Conservation (phyloP, 2,797 vertebrate species). For the Sebastes vulpes region DNA sequence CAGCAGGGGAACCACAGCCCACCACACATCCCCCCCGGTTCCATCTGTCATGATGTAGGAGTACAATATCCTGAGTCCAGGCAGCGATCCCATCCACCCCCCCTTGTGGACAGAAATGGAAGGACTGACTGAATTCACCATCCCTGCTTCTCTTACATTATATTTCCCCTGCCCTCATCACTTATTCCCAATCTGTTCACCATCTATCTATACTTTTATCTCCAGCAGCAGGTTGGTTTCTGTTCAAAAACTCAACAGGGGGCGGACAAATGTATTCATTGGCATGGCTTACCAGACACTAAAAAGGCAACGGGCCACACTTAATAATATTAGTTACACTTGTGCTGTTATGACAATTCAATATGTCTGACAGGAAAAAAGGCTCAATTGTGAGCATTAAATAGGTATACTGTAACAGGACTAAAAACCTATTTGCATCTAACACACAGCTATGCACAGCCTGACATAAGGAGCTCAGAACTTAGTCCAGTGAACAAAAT, state of each 20-base stretch:
- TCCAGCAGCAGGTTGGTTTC: neutral
- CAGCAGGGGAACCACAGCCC: slow-evolving; percentile 15
- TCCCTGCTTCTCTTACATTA: neutral
- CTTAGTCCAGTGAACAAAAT: too few relatives aligned
- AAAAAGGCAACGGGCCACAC: too few relatives aligned
- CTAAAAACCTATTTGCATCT: too few relatives aligned
- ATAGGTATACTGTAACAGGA: too few relatives aligned
- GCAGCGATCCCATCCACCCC: slow-evolving; percentile 8
- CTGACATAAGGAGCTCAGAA: too few relatives aligned
- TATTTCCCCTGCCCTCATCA: neutral
- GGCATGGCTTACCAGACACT: too few relatives aligned
- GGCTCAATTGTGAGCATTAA: too few relatives aligned
- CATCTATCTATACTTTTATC: slow-evolving; percentile 12
- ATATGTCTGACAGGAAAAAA: too few relatives aligned
- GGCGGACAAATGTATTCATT: accelerated
- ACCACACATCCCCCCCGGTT: neutral
- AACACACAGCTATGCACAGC: too few relatives aligned
- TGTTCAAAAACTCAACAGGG: neutral
- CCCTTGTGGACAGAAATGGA: slow-evolving; percentile 52
- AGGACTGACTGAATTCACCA: slow-evolving; percentile 13
- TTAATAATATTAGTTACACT: too few relatives aligned
- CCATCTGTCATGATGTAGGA: slow-evolving; percentile 59
- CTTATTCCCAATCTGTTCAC: slow-evolving; percentile 15
- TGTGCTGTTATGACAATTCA: too few relatives aligned
- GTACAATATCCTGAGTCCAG: slow-evolving; percentile 20